A percentile compares a stretch with the other conserved stretches of the same genome.
Conservation (phyloP, 2,113 vertebrate species). For the Emydocephalus ijimae region DNA sequence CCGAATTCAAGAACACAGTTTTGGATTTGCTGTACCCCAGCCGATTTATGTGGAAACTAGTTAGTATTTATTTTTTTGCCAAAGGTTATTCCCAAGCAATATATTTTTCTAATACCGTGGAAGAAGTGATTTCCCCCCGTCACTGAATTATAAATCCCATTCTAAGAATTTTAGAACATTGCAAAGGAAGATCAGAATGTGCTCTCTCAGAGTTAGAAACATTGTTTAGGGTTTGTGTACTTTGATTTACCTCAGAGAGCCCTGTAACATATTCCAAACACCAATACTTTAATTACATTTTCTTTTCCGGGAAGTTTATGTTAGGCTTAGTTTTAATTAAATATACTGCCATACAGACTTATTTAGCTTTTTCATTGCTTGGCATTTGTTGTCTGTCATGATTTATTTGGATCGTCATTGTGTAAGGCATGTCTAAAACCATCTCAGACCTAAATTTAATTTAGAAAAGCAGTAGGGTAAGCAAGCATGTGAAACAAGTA, state of each 20-base stretch:
- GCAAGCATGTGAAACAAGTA: not conserved
- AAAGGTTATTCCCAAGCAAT: slow-evolving; percentile 7
- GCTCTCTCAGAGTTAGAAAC: not conserved
- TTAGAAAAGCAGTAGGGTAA: not conserved
- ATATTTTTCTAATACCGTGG: not conserved
- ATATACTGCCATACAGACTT: not conserved
- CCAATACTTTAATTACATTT: slow-evolving; percentile 30
- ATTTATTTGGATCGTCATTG: not conserved
- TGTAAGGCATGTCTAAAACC: not conserved
- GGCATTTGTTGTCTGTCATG: slow-evolving; percentile 12
- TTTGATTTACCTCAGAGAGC: slow-evolving; percentile 5
- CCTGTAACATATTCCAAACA: not conserved
- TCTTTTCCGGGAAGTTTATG: not conserved
- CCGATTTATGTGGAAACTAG: slow-evolving; percentile 1
- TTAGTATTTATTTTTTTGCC: slow-evolving; percentile 14
- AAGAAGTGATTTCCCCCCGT: not conserved
- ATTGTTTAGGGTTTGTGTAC: not conserved
- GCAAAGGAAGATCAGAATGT: not conserved
- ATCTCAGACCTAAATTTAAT: not conserved
- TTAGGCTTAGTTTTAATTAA: slow-evolving; percentile 39
- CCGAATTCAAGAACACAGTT: not conserved
- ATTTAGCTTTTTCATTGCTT: slow-evolving; percentile 2
- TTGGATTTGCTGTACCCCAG: not conserved
- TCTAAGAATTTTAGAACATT: not conserved
- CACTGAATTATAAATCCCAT: slow-evolving; percentile 6